A percentile compares a stretch with the other conserved stretches of the same genome.
phyloP scores from a whole-genome alignment of 2,888 invertebrate genomes.

The Platynereis dumerilii region DNA sequence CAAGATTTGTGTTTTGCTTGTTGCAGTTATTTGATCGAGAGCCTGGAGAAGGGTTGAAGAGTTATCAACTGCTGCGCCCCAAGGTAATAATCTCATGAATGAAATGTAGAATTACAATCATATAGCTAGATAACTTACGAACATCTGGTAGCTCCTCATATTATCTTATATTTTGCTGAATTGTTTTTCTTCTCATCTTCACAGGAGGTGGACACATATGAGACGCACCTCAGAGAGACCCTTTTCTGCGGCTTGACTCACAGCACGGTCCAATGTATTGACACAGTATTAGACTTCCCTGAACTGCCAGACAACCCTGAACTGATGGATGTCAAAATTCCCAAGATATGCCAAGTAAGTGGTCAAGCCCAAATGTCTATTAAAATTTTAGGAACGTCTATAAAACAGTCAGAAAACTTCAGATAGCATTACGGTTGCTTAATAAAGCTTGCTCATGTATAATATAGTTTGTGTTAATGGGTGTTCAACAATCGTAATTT shows the following conservation, averaged over 20 bases:
- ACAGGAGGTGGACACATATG: slow-evolving; percentile 46
- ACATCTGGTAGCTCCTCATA: slow-evolving; percentile 1
- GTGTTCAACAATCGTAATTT: no score
- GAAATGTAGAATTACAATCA: neutral
- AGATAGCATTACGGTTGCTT: no score
- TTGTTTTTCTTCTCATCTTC: slow-evolving; percentile 10
- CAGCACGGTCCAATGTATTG: slow-evolving; percentile 41
- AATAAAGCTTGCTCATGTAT: no score
- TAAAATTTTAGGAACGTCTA: no score
- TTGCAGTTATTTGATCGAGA: no score
- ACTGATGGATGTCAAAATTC: slow-evolving; percentile 41
- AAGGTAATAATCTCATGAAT: no score
- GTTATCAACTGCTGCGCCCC: no score
- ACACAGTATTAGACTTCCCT: slow-evolving; percentile 46
- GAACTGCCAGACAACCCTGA: slow-evolving; percentile 41
- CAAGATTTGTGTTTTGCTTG: no score
- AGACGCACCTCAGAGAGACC: slow-evolving; percentile 40
- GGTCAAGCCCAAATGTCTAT: slow-evolving; percentile 31
- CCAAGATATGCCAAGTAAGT: slow-evolving; percentile 35
- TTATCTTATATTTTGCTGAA: neutral
- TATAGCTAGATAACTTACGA: no score
- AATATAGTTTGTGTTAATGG: no score
- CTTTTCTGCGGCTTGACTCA: slow-evolving; percentile 53
- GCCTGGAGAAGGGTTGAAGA: no score
- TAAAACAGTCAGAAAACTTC: neutral